Evolutionary conservation across 2,888 invertebrate species (phyloP).

Genomic region (Machimus atricapillus): DNA sequence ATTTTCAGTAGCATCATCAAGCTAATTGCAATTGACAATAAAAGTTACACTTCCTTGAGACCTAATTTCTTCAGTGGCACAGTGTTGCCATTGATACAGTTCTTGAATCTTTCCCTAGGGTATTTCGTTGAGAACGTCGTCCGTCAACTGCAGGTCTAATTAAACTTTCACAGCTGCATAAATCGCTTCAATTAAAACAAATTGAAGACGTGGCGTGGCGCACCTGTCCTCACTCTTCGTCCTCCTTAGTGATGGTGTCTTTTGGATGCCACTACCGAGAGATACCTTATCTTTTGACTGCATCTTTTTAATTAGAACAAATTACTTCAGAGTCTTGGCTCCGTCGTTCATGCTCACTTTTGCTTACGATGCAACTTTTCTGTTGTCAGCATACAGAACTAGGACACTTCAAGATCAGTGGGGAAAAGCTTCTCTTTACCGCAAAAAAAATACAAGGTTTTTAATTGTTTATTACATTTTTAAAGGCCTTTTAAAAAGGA

Average conservation of each 20-base stretch:
- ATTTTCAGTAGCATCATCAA: neutral
- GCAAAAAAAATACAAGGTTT: neutral
- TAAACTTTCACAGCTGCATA: neutral
- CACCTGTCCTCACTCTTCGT: neutral
- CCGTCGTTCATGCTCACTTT: neutral
- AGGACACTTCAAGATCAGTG: neutral
- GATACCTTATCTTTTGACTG: neutral
- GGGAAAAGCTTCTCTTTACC: neutral
- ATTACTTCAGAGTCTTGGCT: neutral
- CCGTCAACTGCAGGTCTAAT: neutral
- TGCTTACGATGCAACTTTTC: neutral
- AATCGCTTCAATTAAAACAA: neutral
- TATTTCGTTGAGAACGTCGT: neutral
- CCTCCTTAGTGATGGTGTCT: neutral
- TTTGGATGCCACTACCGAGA: neutral
- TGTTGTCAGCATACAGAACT: neutral
- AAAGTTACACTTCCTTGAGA: neutral
- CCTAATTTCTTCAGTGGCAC: neutral
- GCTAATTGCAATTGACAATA: neutral
- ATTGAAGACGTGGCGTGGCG: neutral
- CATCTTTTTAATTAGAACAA: slow-evolving; percentile 27
- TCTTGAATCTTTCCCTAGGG: neutral
- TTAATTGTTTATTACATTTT: neutral
- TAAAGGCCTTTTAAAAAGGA: neutral
- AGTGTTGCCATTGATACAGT: neutral